These are phyloP conservation scores for Nesoenas mayeri DNA, from an alignment of 2,113 vertebrate species.

Conservation along the genomic window DNA sequence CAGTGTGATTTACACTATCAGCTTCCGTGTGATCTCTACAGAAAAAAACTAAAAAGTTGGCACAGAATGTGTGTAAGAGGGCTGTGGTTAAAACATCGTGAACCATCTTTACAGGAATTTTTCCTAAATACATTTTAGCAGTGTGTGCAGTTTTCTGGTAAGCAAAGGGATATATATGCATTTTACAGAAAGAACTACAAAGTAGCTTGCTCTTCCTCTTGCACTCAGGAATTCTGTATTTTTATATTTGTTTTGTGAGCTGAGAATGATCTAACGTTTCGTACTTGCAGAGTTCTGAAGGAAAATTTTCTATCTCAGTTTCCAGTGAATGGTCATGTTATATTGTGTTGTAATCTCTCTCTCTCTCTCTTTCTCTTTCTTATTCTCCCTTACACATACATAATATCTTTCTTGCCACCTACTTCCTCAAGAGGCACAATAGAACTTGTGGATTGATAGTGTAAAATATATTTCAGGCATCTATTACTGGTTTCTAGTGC, in stretches of 20 bases:
- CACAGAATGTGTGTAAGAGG: rapidly evolving
- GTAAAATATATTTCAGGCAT: neutral
- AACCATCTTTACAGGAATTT: neutral
- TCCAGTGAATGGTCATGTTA: rapidly evolving
- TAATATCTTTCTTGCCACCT: neutral
- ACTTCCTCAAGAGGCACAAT: neutral
- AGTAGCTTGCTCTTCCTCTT: neutral
- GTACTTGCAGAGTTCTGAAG: neutral
- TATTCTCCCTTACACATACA: neutral
- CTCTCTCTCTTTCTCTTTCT: neutral
- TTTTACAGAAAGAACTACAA: neutral
- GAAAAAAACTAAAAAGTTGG: neutral
- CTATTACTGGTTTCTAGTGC: neutral
- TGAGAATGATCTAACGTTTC: neutral
- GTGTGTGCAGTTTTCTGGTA: neutral
- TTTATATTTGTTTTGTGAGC: neutral
- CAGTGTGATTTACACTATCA: neutral
- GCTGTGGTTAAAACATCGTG: neutral
- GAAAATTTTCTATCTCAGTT: neutral
- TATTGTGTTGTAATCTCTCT: rapidly evolving
- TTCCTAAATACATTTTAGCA: neutral
- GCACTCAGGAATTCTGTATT: neutral
- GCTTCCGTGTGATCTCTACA: neutral
- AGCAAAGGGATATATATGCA: rapidly evolving
- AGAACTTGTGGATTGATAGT: neutral